These are phyloP conservation scores for Thalassophryne amazonica DNA, from an alignment of 2,797 vertebrate species.

Conservation along the genomic window DNA sequence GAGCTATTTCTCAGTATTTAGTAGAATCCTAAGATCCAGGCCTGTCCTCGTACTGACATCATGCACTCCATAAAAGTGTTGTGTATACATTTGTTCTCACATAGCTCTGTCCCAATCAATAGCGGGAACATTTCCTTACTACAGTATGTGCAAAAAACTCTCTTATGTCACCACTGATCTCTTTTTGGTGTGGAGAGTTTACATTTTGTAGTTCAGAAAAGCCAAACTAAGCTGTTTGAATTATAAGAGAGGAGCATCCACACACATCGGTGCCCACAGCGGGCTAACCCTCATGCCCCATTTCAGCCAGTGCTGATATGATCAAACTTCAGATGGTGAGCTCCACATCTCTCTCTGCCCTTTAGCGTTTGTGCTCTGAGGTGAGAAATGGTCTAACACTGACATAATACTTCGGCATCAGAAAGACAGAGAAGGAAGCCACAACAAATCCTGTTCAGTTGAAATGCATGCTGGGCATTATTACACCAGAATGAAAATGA, in stretches of 20 bases:
- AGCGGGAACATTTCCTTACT: too few species aligned
- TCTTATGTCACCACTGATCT: too few species aligned
- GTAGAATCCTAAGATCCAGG: too few species aligned
- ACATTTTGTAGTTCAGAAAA: constrained; percentile 24
- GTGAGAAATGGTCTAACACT: constrained; percentile 67
- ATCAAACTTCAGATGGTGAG: constrained; percentile 65
- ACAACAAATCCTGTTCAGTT: background rate
- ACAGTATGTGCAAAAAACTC: too few species aligned
- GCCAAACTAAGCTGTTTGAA: constrained; percentile 21
- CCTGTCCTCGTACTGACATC: too few species aligned
- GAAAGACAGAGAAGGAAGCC: constrained; percentile 34
- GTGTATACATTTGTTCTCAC: too few species aligned
- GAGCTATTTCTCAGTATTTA: too few species aligned
- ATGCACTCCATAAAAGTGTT: too few species aligned
- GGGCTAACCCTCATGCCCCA: constrained; percentile 59
- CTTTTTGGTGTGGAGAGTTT: too few species aligned
- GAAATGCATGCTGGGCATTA: too few species aligned
- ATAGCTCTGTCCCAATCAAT: too few species aligned
- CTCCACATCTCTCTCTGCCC: constrained; percentile 44
- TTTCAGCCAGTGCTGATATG: constrained; percentile 70
- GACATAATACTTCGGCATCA: constrained; percentile 46
- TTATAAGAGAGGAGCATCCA: constrained; percentile 18
- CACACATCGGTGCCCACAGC: constrained; percentile 46
- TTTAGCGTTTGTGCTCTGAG: constrained; percentile 52
- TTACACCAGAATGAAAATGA: constrained; percentile 5